Evolutionary conservation across 2,113 vertebrate genomes (phyloP).

Genomic region (Melozone crissalis): DNA sequence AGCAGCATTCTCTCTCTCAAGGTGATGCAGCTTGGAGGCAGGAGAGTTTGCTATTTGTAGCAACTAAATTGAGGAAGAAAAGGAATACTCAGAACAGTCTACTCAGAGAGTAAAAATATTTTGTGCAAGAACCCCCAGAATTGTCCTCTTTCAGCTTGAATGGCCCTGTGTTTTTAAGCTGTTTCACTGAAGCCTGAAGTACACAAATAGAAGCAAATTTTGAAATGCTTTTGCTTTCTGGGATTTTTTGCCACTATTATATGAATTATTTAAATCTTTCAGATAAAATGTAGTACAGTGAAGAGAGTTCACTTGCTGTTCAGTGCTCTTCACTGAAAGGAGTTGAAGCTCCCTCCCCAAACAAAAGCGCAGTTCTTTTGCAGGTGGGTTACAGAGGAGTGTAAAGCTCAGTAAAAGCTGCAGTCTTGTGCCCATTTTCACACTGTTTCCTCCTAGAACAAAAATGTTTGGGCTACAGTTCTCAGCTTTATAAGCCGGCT

Average conservation of each 20-base stretch:
- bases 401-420: background rate
- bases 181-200: constrained; percentile 34
- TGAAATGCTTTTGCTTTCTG: constrained; percentile 22
- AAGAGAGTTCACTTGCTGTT: constrained; percentile 28
- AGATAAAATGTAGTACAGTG: constrained; percentile 28
- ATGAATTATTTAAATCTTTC: constrained; percentile 62
- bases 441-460: background rate
- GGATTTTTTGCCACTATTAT: constrained; percentile 25
- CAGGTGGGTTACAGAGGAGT: rapidly evolving
- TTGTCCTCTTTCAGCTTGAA: constrained; percentile 36
- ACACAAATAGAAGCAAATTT: constrained; percentile 53
- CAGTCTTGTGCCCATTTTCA: background rate
- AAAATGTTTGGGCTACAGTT: background rate
- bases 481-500: background rate
- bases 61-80: background rate
- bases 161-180: background rate
- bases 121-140: background rate
- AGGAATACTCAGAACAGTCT: background rate
- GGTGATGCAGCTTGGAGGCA: background rate
- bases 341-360: background rate
- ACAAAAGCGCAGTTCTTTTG: background rate
- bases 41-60: constrained; percentile 7
- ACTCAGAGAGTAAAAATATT: background rate
- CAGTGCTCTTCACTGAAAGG: background rate
- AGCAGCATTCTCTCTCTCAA: background rate